Conservation (phyloP, 2,888 invertebrate species). For the Elysia crispata region DNA sequence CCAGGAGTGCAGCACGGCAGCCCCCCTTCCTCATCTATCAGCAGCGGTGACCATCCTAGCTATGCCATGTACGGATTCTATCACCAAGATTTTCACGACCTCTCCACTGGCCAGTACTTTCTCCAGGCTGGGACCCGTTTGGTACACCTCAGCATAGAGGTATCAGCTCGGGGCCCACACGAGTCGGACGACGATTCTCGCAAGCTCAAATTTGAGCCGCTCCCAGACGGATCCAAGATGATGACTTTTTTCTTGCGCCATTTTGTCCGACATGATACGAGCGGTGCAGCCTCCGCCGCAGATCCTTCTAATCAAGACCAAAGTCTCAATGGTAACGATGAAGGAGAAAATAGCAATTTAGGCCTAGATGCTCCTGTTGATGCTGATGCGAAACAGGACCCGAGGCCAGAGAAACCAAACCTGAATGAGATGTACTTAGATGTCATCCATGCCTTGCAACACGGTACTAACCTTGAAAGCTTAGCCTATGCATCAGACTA, state of each 20-base stretch:
- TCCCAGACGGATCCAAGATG: conserved; percentile 63
- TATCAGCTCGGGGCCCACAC: conserved; percentile 44
- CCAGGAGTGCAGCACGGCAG: too few species aligned
- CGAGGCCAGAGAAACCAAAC: conserved; percentile 51
- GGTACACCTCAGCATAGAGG: conserved; percentile 55
- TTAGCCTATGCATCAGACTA: conserved; percentile 62
- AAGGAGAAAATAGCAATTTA: too few species aligned
- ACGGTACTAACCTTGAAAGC: conserved; percentile 64
- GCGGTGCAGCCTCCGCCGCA: neutral
- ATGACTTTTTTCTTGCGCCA: conserved; percentile 51
- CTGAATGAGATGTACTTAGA: conserved; percentile 66
- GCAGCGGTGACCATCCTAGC: too few species aligned
- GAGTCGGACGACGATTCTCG: conserved; percentile 25
- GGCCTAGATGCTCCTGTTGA: too few species aligned
- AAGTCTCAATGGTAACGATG: too few species aligned
- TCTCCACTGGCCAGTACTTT: conserved; percentile 11
- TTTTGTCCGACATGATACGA: neutral
- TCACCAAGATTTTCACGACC: conserved; percentile 38
- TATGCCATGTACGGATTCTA: conserved; percentile 30
- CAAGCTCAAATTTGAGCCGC: conserved; percentile 52
- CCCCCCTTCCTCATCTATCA: too few species aligned
- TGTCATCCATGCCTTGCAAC: conserved; percentile 60
- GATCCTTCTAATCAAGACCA: too few species aligned
- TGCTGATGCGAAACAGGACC: conserved; percentile 20
- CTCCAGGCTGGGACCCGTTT: conserved; percentile 50